Percentiles rank a stretch among this genome's conserved stretches.
These are phyloP conservation scores for Zhengitettix transpicula DNA, from an alignment of 2,888 invertebrate species.

Conservation along the genomic window DNA sequence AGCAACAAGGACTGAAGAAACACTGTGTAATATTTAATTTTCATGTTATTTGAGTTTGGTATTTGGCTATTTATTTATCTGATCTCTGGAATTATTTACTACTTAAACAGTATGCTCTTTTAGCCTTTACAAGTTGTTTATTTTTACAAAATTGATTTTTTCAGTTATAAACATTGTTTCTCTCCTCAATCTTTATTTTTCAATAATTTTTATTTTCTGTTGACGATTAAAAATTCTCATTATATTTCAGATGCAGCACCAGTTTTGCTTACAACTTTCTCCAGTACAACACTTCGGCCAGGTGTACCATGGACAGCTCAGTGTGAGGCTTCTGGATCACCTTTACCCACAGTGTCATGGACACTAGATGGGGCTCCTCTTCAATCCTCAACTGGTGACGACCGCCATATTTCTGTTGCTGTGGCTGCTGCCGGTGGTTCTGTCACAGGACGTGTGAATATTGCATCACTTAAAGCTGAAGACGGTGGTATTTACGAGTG, in stretches of 20 bases:
- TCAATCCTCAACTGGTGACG: constrained; percentile 14
- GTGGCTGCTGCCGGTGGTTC: not conserved
- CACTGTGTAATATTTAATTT: too few relatives aligned
- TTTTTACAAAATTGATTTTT: too few relatives aligned
- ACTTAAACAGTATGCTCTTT: too few relatives aligned
- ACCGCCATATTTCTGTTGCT: not conserved
- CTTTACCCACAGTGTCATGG: constrained; percentile 27
- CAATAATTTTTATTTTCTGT: too few relatives aligned
- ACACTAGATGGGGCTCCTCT: constrained; percentile 20
- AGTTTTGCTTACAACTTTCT: constrained; percentile 21
- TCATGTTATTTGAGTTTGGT: too few relatives aligned
- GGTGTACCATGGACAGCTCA: constrained; percentile 26
- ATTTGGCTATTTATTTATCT: too few relatives aligned
- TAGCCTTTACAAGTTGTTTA: too few relatives aligned
- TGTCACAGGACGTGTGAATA: constrained; percentile 20
- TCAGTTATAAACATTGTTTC: too few relatives aligned
- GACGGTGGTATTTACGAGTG: constrained; percentile 20
- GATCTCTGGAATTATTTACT: too few relatives aligned
- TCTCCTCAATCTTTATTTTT: too few relatives aligned
- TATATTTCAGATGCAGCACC: constrained; percentile 17
- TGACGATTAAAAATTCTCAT: too few relatives aligned
- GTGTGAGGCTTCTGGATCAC: constrained; percentile 29
- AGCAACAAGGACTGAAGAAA: too few relatives aligned
- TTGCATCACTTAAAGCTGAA: constrained; percentile 17
- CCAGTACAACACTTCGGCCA: constrained; percentile 24